These are phyloP conservation scores for Rotaria socialis DNA, from an alignment of 2,888 invertebrate genomes.

Conservation along the genomic window DNA sequence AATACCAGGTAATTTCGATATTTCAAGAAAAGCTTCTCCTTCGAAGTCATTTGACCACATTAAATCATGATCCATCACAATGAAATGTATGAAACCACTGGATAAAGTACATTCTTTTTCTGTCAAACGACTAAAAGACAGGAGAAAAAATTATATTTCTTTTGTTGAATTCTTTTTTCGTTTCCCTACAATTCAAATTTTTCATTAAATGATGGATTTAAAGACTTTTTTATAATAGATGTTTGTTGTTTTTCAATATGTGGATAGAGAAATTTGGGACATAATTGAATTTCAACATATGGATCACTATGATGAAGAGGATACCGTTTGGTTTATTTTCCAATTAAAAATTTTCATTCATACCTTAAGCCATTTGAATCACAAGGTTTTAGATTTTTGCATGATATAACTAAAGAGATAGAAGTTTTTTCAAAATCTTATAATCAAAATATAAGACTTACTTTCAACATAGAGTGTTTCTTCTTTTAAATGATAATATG, in stretches of 20 bases:
- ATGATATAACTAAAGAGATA: slow-evolving; percentile 71
- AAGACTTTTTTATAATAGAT: slow-evolving; percentile 86
- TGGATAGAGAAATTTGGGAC: slow-evolving; percentile 36
- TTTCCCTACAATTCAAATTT: slow-evolving; percentile 86
- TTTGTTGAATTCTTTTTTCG: no score
- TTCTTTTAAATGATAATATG: slow-evolving; percentile 75
- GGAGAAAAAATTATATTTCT: no score
- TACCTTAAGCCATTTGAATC: slow-evolving; percentile 75
- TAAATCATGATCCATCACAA: slow-evolving; percentile 95
- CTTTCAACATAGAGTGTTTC: slow-evolving; percentile 83
- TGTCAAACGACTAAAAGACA: slow-evolving; percentile 69
- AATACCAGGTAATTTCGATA: neutral
- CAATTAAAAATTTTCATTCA: neutral
- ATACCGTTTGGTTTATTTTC: neutral
- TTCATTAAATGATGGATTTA: slow-evolving; percentile 90
- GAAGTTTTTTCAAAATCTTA: no score
- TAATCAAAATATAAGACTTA: slow-evolving; percentile 49
- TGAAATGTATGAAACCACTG: slow-evolving; percentile 75
- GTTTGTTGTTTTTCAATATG: slow-evolving; percentile 55
- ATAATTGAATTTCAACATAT: slow-evolving; percentile 44
- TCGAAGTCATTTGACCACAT: slow-evolving; percentile 92
- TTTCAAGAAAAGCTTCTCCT: slow-evolving; percentile 78
- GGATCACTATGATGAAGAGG: slow-evolving; percentile 33
- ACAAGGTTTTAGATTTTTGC: slow-evolving; percentile 80
- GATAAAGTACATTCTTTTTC: slow-evolving; percentile 75